phyloP scores from a whole-genome alignment of 2,113 vertebrate genomes.

The Aegypius monachus region DNA sequence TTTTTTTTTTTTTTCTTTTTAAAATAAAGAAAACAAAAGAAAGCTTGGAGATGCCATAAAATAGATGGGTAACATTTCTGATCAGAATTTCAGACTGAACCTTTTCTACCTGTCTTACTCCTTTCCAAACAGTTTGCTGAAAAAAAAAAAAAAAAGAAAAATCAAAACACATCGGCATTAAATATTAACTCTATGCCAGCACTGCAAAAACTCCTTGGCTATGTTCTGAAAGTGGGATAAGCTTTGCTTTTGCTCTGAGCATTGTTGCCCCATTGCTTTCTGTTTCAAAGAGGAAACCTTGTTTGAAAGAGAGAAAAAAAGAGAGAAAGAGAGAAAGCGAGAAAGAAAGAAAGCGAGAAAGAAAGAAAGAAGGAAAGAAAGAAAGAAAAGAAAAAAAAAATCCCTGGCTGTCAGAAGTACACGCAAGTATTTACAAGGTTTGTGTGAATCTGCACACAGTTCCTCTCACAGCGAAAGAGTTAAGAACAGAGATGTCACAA shows the following conservation, averaged over 20 bases:
- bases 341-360: too few relatives aligned
- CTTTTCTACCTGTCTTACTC: neutral
- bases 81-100: slow-evolving; percentile 53
- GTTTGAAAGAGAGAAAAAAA: neutral
- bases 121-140: slow-evolving; percentile 23
- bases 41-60: slow-evolving; percentile 4
- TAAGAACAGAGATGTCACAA: slow-evolving; percentile 71
- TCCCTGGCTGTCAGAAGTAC: slow-evolving; percentile 67
- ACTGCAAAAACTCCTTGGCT: slow-evolving; percentile 46
- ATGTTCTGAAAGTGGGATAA: slow-evolving; percentile 12
- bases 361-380: too few relatives aligned
- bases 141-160: neutral
- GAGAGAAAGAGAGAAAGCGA: neutral
- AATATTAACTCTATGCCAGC: neutral
- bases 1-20: neutral
- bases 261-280: slow-evolving; percentile 38
- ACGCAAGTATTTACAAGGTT: slow-evolving; percentile 68
- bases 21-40: slow-evolving; percentile 4
- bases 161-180: neutral
- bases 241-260: slow-evolving; percentile 48
- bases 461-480: slow-evolving; percentile 60
- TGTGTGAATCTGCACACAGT: slow-evolving; percentile 65
- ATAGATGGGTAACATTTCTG: slow-evolving; percentile 3
- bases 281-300: slow-evolving; percentile 55
- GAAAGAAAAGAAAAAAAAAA: neutral